Percentiles rank a stretch among this genome's conserved stretches.
Evolutionary conservation across 2,888 invertebrate species (phyloP).

Genomic region (Epinotia ramella): DNA sequence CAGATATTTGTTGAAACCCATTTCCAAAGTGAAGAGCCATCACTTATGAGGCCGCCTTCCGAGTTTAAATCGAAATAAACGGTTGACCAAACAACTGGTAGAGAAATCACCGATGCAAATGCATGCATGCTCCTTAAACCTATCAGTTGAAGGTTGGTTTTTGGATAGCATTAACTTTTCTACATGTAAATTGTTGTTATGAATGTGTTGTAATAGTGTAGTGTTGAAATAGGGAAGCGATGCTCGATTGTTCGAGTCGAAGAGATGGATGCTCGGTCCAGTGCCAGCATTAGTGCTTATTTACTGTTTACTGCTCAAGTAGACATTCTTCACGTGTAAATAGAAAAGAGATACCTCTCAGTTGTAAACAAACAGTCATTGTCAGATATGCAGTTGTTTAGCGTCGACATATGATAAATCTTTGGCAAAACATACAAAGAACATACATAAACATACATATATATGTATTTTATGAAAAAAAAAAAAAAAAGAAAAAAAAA

Average conservation of each 20-base stretch:
- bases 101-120: background rate
- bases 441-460: too few relatives aligned
- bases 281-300: slow-evolving; percentile 51
- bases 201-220: slow-evolving; percentile 55
- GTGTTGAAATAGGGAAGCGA: slow-evolving; percentile 63
- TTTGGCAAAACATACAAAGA: too few relatives aligned
- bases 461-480: too few relatives aligned
- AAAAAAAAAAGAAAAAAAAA: too few relatives aligned
- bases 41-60: slow-evolving; percentile 40
- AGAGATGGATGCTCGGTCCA: slow-evolving; percentile 53
- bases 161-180: slow-evolving; percentile 39
- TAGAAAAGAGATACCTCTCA: slow-evolving; percentile 7
- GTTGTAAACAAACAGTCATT: background rate
- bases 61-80: slow-evolving; percentile 37
- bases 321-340: slow-evolving; percentile 51
- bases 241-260: slow-evolving; percentile 56
- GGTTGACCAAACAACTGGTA: slow-evolving; percentile 7
- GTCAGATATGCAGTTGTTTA: background rate
- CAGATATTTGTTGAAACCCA: slow-evolving; percentile 39
- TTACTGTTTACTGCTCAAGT: slow-evolving; percentile 56
- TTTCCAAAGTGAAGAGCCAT: slow-evolving; percentile 39
- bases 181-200: slow-evolving; percentile 50
- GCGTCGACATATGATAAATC: background rate
- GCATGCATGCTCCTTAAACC: background rate
- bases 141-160: slow-evolving; percentile 9